These are phyloP conservation scores for Steatocranus sp. DNA, from an alignment of 2,797 vertebrate genomes.

Conservation along the genomic window DNA sequence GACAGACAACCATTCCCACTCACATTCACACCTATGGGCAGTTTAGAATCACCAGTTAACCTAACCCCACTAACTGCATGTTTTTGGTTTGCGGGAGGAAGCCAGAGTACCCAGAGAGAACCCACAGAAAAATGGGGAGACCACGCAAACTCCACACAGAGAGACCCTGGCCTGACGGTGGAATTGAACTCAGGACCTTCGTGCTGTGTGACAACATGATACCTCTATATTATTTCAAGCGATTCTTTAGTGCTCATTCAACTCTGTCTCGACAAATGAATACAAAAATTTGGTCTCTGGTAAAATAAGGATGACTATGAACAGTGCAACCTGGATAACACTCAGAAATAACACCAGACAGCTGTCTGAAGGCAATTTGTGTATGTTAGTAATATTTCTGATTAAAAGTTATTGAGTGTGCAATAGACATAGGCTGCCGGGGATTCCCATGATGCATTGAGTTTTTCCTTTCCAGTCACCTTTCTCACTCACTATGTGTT, in stretches of 20 bases:
- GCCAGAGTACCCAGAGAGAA: not conserved
- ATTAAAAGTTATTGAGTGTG: not conserved
- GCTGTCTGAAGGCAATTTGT: not conserved
- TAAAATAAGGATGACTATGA: not conserved
- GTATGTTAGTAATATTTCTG: not conserved
- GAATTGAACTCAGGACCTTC: not conserved
- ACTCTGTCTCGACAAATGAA: not conserved
- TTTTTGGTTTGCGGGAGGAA: not conserved
- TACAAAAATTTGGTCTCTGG: not conserved
- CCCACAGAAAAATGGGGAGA: not conserved
- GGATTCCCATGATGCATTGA: too few species aligned
- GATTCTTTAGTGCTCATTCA: not conserved
- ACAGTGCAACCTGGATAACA: not conserved
- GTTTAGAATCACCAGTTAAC: not conserved
- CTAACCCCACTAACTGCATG: accelerated
- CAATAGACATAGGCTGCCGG: too few species aligned
- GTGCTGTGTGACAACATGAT: not conserved
- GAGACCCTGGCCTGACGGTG: not conserved
- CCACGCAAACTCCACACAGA: not conserved
- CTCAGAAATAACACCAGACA: not conserved
- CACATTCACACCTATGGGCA: not conserved
- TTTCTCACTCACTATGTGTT: too few species aligned
- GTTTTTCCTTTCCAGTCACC: too few species aligned
- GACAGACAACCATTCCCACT: not conserved
- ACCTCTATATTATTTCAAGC: not conserved